Evolutionary conservation across 1,140 invertebrate genomes (phyloP).

Genomic region (Stegodyphus dumicola): DNA sequence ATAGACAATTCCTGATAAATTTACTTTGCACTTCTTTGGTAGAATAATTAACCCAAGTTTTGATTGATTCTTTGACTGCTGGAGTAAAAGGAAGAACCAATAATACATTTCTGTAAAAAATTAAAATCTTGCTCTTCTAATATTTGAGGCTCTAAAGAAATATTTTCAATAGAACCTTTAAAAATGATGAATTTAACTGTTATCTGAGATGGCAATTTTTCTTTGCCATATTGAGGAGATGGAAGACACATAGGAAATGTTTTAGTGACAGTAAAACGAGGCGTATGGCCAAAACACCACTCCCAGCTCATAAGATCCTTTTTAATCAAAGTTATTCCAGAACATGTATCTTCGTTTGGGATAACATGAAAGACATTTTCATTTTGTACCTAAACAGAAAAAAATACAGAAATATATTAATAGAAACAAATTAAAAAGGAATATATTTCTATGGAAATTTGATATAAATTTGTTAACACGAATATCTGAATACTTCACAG

Average conservation of each 20-base stretch:
- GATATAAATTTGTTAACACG: no score
- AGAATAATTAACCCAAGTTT: slow-evolving; percentile 3
- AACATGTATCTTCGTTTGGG: slow-evolving; percentile 87
- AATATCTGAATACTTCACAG: no score
- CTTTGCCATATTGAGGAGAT: neutral
- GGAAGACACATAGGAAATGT: slow-evolving; percentile 29
- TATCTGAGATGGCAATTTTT: neutral
- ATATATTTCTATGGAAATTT: no score
- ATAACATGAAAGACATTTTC: slow-evolving; percentile 73
- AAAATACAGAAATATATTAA: slow-evolving; percentile 70
- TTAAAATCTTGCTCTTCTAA: slow-evolving; percentile 12
- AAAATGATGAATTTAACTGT: slow-evolving; percentile 1
- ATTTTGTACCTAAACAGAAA: slow-evolving; percentile 73
- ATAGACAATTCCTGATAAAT: slow-evolving; percentile 17
- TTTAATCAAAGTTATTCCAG: slow-evolving; percentile 77
- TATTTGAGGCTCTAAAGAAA: slow-evolving; percentile 24
- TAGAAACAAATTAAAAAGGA: no score
- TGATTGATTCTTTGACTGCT: neutral
- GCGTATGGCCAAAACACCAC: slow-evolving; percentile 90
- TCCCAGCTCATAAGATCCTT: slow-evolving; percentile 82
- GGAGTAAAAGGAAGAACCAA: neutral
- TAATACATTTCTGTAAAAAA: neutral
- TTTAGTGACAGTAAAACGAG: slow-evolving; percentile 75
- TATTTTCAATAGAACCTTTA: slow-evolving; percentile 31
- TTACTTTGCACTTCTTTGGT: slow-evolving; percentile 6